These are phyloP conservation scores for Bombycilla garrulus DNA, from an alignment of 2,113 vertebrate genomes.

Conservation along the genomic window DNA sequence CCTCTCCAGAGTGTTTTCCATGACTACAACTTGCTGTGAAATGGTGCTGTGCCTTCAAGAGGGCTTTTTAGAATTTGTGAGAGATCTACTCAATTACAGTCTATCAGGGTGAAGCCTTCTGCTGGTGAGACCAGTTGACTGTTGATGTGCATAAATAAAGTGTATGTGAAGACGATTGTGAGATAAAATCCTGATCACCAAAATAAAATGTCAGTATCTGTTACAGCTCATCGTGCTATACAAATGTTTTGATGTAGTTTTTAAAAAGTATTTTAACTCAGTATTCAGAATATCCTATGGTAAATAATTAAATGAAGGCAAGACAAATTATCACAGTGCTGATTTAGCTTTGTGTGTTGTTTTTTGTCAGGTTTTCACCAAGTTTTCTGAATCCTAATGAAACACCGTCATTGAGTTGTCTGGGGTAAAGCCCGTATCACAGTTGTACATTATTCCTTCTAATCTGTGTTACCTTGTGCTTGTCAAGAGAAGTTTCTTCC, in stretches of 20 bases:
- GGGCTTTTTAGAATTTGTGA: neutral
- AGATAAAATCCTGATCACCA: neutral
- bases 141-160: neutral
- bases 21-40: neutral
- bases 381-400: neutral
- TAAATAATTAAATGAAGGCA: neutral
- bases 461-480: conserved; percentile 26
- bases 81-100: neutral
- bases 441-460: neutral
- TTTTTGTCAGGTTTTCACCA: neutral
- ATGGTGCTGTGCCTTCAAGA: neutral
- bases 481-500: conserved; percentile 38
- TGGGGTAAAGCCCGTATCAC: neutral
- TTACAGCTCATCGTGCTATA: neutral
- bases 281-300: neutral
- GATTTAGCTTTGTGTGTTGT: neutral
- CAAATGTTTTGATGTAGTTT: neutral
- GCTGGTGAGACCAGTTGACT: neutral
- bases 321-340: neutral
- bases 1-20: neutral
- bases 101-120: neutral
- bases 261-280: neutral
- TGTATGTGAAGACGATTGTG: neutral
- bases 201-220: neutral
- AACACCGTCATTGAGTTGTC: neutral